phyloP scores from a whole-genome alignment of 2,797 vertebrate genomes.

The Syncerus caffer region DNA sequence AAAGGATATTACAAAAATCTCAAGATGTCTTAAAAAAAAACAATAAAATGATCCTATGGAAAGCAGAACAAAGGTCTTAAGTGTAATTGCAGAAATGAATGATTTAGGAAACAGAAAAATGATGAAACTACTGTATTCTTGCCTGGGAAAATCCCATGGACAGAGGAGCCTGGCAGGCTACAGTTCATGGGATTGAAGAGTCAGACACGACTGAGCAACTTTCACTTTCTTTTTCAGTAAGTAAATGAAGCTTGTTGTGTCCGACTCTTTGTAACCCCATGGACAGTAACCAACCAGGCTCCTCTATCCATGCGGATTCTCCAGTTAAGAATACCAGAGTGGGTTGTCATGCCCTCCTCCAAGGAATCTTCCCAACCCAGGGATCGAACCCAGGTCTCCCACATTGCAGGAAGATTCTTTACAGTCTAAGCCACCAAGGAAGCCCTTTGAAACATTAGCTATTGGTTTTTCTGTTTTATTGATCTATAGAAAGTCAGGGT shows the following conservation, averaged over 20 bases:
- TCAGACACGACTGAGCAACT: not conserved
- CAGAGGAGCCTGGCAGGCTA: not conserved
- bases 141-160: not conserved
- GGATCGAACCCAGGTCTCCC: not conserved
- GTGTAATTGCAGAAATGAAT: conserved; percentile 38
- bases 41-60: not conserved
- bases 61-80: conserved; percentile 4
- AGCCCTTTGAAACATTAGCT: conserved; percentile 13
- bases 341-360: not conserved
- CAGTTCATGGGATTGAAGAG: not conserved
- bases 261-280: not conserved
- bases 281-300: not conserved
- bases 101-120: conserved; percentile 25
- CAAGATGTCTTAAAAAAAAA: conserved; percentile 12
- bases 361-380: not conserved
- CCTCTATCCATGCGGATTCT: not conserved
- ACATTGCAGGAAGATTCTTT: not conserved
- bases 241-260: not conserved
- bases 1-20: not conserved
- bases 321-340: not conserved
- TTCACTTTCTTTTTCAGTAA: not conserved
- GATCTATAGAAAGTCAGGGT: not conserved
- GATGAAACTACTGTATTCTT: not conserved
- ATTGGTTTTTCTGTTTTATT: not conserved
- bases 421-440: not conserved